These are phyloP conservation scores for Henicopernis longicauda DNA, from an alignment of 2,113 vertebrate genomes.

Conservation along the genomic window DNA sequence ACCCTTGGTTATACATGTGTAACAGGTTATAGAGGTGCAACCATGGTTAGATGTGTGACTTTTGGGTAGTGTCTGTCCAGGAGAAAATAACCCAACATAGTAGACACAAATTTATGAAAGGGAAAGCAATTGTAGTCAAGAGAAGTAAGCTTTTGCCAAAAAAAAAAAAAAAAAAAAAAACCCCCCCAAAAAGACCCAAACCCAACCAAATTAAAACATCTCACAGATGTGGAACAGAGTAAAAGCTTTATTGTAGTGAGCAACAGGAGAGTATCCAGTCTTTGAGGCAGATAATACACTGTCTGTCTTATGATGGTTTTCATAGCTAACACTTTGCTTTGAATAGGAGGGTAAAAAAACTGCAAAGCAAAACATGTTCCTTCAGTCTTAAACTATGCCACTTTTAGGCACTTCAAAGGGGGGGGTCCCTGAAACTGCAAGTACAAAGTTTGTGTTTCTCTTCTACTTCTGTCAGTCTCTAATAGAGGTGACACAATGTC, in stretches of 20 bases:
- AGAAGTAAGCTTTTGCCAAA: neutral
- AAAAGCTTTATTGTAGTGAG: neutral
- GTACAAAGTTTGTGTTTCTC: neutral
- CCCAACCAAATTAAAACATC: neutral
- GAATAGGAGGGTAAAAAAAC: neutral
- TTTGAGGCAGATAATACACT: neutral
- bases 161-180: neutral
- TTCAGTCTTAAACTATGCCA: neutral
- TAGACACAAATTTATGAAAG: neutral
- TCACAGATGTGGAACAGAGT: neutral
- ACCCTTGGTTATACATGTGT: neutral
- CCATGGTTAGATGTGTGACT: neutral
- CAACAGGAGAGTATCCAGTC: neutral
- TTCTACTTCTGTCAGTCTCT: neutral
- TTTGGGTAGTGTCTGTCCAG: neutral
- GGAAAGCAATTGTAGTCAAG: neutral
- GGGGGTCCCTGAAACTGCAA: neutral
- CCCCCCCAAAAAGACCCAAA: neutral
- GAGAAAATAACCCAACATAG: neutral
- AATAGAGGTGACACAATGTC: neutral
- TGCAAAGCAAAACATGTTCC: neutral
- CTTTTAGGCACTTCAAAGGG: neutral
- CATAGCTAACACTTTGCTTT: neutral
- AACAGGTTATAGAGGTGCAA: neutral
- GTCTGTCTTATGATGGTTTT: neutral